A percentile compares a stretch with the other conserved stretches of the same genome.
Evolutionary conservation across 2,113 vertebrate species (phyloP).

Genomic region (Brevimyrus niger): DNA sequence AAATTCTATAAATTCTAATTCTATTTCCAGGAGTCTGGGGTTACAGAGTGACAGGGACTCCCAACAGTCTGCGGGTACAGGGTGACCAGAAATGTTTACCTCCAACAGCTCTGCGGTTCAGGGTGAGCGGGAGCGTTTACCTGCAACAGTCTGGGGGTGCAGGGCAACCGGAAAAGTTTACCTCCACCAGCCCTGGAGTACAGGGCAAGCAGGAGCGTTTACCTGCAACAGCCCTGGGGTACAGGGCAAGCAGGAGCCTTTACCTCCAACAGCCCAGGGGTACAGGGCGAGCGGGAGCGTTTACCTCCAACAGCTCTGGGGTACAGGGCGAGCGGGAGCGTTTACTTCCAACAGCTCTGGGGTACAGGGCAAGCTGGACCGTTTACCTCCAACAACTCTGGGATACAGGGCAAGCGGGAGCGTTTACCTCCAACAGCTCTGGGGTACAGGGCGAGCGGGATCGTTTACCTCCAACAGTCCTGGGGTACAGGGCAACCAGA

Average conservation of each 20-base stretch:
- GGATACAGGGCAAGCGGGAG: no score
- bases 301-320: no score
- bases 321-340: background rate
- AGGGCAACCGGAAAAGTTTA: conserved; percentile 22
- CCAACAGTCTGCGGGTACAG: background rate
- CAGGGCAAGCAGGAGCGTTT: background rate
- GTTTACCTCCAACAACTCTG: background rate
- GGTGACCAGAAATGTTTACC: no score
- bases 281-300: background rate
- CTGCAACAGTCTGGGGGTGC: background rate
- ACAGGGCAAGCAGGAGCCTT: background rate
- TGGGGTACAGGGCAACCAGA: background rate
- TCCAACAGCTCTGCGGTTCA: no score
- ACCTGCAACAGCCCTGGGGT: background rate
- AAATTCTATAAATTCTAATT: no score
- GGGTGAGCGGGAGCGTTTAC: background rate
- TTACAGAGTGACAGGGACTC: background rate
- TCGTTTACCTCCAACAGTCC: background rate
- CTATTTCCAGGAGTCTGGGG: background rate
- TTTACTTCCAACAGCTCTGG: background rate
- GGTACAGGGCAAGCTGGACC: background rate
- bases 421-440: no score
- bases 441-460: background rate
- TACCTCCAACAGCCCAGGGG: background rate
- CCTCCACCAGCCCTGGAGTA: background rate